Base-by-base conservation (phyloP, 30 jellyfish, hydroid and myxozoan genomes). In the Catostylus mosaicus region DNA sequence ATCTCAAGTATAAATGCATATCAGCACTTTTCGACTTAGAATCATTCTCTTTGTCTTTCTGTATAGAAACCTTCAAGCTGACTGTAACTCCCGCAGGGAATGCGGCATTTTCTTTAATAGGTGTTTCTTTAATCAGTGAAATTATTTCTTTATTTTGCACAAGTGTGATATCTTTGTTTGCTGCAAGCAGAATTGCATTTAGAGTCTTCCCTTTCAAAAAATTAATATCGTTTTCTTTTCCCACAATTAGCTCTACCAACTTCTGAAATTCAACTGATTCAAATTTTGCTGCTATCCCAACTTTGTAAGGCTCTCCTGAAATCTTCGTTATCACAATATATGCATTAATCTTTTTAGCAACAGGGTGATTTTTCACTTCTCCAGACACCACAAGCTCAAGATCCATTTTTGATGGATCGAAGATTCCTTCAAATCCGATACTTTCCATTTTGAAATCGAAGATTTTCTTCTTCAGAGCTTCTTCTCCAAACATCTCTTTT, bases 391-490 rank as follows among this genome's bases (percentile, higher is more conserved):
- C 61, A 14, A 69, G 82, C 34, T 69, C 66, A 7, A 69, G 29
- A 32, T 69, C 36, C 16, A 29, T 31, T 5, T 64, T 69, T 3
- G 64, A 34, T 35, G 82, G 82, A 37, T 69, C 68, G 24, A 69
- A 69, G 29, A 45, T 54, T 22, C 82, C 82, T 37, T 69, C 82
- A 1, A 69, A 12, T 1, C 61, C 35, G 40, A 69, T 37, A 37
- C 82, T 69, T 46, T 69, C 82, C 61, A 69, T 35, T 47, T 50
- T 32, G 40, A 69, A 69, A 24, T 69, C 82, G 32, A 69, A 38
- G 24, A 69, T 69, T 36, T 69, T 69, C 24, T 69, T 69, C 66
- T 69, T 29, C 47, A 69, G 60, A 19, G 66, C 23, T 34, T 69
- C 47, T 54, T 35, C 82, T 26, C 66, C 61, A 69, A 69, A 69